Evolutionary conservation across 2,888 invertebrate species (phyloP).

Genomic region (Polyommatus iphigenia): DNA sequence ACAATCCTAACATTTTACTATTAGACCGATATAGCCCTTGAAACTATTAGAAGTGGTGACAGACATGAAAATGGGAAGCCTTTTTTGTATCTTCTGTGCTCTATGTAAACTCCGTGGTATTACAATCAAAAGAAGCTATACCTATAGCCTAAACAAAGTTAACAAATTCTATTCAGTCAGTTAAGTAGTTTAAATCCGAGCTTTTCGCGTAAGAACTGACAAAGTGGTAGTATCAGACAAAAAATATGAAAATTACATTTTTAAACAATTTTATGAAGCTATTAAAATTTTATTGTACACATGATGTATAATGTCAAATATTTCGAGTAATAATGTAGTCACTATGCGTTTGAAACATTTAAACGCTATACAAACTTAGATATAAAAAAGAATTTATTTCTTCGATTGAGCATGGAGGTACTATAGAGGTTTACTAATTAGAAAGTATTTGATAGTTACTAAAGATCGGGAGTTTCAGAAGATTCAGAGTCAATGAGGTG

Average conservation of each 20-base stretch:
- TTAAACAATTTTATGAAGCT: neutral
- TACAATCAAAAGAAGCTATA: neutral
- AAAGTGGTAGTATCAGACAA: neutral
- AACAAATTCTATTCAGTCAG: neutral
- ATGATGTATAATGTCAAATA: neutral
- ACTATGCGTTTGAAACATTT: neutral
- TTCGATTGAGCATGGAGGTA: neutral
- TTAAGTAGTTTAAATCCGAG: neutral
- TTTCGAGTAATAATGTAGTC: neutral
- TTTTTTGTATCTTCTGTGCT: neutral
- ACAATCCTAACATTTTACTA: neutral
- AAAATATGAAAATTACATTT: neutral
- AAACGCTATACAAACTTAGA: neutral
- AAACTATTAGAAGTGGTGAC: neutral
- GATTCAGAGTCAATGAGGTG: slow-evolving; percentile 49
- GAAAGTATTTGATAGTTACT: slow-evolving; percentile 35
- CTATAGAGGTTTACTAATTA: neutral
- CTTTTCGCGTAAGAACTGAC: neutral
- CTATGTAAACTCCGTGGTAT: neutral
- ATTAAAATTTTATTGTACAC: neutral
- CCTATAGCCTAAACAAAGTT: neutral
- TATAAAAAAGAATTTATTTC: neutral
- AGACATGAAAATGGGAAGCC: neutral
- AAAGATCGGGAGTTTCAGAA: slow-evolving; percentile 44
- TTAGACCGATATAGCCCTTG: neutral